Conservation (phyloP, 2,113 vertebrate genomes). For the Polypterus bichir region DNA sequence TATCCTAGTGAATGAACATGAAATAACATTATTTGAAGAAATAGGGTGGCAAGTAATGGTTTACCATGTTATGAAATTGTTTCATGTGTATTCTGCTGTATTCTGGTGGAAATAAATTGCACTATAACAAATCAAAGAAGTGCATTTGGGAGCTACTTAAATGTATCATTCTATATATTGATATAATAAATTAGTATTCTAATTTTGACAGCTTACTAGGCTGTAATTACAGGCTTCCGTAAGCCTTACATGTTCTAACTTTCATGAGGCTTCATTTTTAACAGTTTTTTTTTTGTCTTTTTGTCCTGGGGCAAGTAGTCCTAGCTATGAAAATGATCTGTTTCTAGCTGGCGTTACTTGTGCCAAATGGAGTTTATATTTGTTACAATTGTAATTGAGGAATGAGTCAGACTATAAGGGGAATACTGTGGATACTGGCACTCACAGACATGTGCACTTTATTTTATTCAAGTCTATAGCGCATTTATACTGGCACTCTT, state of each 20-base stretch:
- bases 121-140: too few relatives aligned
- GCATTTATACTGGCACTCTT: too few relatives aligned
- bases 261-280: slow-evolving; percentile 9
- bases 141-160: too few relatives aligned
- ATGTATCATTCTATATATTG: slow-evolving; percentile 8
- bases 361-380: slow-evolving; percentile 12
- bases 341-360: slow-evolving; percentile 16
- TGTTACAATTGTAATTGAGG: slow-evolving; percentile 30
- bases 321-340: slow-evolving; percentile 10
- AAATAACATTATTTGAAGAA: too few relatives aligned
- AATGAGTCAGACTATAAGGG: slow-evolving; percentile 22
- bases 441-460: too few relatives aligned
- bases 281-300: slow-evolving; percentile 7
- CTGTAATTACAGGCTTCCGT: slow-evolving; percentile 29
- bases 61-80: too few relatives aligned
- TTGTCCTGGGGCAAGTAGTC: slow-evolving; percentile 11
- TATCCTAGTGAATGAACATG: too few relatives aligned
- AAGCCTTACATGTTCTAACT: slow-evolving; percentile 21
- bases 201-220: slow-evolving; percentile 21
- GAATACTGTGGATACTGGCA: neutral
- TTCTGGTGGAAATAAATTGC: too few relatives aligned
- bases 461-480: too few relatives aligned
- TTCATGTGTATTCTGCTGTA: too few relatives aligned
- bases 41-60: too few relatives aligned
- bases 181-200: slow-evolving; percentile 22